Conservation (phyloP, 2,797 vertebrate species). For the Tragelaphus eurycerus region DNA sequence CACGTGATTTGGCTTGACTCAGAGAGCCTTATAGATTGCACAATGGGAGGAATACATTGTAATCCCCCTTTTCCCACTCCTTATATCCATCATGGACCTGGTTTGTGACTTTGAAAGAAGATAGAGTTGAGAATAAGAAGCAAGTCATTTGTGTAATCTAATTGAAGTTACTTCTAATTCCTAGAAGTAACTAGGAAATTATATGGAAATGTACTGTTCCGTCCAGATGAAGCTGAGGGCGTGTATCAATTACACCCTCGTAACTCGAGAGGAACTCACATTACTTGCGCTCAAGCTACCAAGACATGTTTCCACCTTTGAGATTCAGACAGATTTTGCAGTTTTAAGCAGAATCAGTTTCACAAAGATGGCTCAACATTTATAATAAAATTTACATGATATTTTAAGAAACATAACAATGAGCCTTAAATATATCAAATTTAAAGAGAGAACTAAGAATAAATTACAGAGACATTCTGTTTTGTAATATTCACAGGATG, state of each 20-base stretch:
- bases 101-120: neutral
- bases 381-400: neutral
- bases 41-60: neutral
- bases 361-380: neutral
- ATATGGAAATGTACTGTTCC: neutral
- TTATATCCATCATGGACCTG: neutral
- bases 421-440: constrained; percentile 9
- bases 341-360: neutral
- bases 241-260: no score
- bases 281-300: neutral
- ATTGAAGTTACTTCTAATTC: neutral
- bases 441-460: neutral
- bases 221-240: neutral
- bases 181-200: neutral
- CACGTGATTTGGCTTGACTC: neutral
- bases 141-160: neutral
- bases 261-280: neutral
- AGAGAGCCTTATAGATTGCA: neutral
- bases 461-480: neutral
- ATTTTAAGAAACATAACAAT: constrained; percentile 10
- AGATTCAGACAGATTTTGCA: neutral
- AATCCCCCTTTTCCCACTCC: neutral
- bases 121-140: neutral
- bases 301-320: neutral
- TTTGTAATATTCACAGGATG: neutral